These are phyloP conservation scores for Anas acuta DNA, from an alignment of 2,797 vertebrate genomes.

Conservation along the genomic window DNA sequence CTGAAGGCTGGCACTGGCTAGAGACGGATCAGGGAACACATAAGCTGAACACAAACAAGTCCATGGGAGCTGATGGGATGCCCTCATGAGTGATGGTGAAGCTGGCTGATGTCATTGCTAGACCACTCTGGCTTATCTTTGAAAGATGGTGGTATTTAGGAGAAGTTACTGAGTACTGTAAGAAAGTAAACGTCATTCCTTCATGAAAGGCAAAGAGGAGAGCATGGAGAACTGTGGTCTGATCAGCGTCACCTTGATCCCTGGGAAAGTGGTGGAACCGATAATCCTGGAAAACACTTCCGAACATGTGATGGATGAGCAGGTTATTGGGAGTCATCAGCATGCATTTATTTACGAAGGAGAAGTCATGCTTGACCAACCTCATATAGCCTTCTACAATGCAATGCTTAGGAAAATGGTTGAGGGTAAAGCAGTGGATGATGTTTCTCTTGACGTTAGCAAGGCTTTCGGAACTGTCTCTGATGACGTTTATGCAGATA, in stretches of 20 bases:
- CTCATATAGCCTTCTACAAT: neutral
- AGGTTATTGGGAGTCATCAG: neutral
- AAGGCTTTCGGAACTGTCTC: neutral
- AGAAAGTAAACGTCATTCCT: neutral
- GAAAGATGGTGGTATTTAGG: neutral
- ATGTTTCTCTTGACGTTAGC: neutral
- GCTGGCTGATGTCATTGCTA: neutral
- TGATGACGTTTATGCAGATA: neutral
- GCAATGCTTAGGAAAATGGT: neutral
- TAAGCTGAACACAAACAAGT: neutral
- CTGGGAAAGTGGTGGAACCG: neutral
- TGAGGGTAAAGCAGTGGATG: neutral
- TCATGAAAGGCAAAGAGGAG: neutral
- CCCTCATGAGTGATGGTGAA: neutral
- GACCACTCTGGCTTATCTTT: neutral
- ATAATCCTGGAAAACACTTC: neutral
- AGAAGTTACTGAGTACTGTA: neutral
- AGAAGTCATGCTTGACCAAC: neutral
- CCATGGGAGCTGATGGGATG: neutral
- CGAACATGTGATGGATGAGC: neutral
- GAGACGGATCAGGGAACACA: neutral
- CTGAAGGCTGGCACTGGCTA: neutral
- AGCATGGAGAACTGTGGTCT: neutral
- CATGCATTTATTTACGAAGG: neutral
- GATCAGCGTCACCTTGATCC: neutral